Conservation (phyloP, 2,888 invertebrate species). For the Asteroscopus sphinx region DNA sequence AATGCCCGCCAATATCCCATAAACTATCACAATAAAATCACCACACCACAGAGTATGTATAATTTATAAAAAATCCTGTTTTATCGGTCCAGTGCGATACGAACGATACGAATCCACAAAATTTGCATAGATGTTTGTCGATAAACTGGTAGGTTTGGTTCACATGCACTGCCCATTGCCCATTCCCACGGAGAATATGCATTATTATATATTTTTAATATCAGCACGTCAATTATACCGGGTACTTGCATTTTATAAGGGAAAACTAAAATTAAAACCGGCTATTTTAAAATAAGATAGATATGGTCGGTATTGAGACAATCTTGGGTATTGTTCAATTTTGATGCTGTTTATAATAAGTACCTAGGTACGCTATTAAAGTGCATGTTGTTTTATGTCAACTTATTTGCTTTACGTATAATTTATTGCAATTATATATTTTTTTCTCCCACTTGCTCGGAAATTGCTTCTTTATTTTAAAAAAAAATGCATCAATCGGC, state of each 20-base stretch:
- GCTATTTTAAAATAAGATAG: slow-evolving; percentile 9
- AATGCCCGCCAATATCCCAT: slow-evolving; percentile 10
- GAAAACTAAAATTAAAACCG: slow-evolving; percentile 20
- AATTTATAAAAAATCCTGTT: slow-evolving; percentile 65
- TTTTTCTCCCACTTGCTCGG: no score
- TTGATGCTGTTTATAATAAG: no score
- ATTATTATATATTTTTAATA: slow-evolving; percentile 53
- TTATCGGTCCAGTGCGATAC: slow-evolving; percentile 59
- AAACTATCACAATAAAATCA: slow-evolving; percentile 44
- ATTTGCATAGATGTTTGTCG: slow-evolving; percentile 82
- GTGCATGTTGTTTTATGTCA: no score
- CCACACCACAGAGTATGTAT: slow-evolving; percentile 45
- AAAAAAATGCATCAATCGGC: no score
- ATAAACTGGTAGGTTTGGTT: slow-evolving; percentile 80
- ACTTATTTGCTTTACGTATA: not conserved
- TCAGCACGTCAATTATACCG: slow-evolving; percentile 39
- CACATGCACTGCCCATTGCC: slow-evolving; percentile 56
- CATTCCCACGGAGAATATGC: slow-evolving; percentile 59
- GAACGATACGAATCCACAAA: slow-evolving; percentile 59
- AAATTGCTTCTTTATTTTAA: no score
- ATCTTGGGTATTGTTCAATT: not conserved
- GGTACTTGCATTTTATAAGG: slow-evolving; percentile 27
- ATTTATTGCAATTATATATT: no score
- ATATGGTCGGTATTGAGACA: slow-evolving; percentile 3
- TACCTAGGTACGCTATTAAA: no score